A percentile compares a stretch with the other conserved stretches of the same genome.
Evolutionary conservation across 2,888 invertebrate species (phyloP).

Genomic region (Osedax fenrisi): DNA sequence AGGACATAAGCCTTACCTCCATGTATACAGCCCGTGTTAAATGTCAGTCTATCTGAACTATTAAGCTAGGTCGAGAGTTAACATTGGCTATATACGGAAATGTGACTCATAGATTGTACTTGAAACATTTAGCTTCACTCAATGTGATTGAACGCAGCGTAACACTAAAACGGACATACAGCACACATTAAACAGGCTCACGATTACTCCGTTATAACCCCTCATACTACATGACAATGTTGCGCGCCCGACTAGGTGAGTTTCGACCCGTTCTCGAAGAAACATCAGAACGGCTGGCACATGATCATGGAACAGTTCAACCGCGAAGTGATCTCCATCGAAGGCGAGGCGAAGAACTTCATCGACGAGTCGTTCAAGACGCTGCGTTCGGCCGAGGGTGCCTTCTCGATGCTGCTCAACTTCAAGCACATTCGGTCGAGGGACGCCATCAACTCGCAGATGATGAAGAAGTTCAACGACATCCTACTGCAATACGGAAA

Average conservation of each 20-base stretch:
- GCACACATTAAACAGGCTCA: too few relatives aligned
- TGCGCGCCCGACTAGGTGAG: constrained; percentile 59
- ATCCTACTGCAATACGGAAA: constrained; percentile 72
- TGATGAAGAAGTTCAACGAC: constrained; percentile 70
- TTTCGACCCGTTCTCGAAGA: constrained; percentile 69
- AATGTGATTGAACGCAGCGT: too few relatives aligned
- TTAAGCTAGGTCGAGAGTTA: too few relatives aligned
- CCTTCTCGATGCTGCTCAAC: constrained; percentile 66
- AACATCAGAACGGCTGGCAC: constrained; percentile 74
- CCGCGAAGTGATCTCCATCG: constrained; percentile 62
- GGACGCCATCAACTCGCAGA: constrained; percentile 61
- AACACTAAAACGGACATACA: too few relatives aligned
- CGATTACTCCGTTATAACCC: too few relatives aligned
- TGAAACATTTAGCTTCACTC: too few relatives aligned
- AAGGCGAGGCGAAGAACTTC: constrained; percentile 69
- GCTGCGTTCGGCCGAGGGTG: constrained; percentile 68
- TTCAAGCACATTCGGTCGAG: constrained; percentile 69
- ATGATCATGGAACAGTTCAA: constrained; percentile 68
- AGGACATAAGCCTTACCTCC: too few relatives aligned
- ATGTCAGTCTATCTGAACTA: too few relatives aligned
- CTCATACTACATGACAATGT: too few relatives aligned
- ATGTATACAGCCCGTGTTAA: too few relatives aligned
- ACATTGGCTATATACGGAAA: too few relatives aligned
- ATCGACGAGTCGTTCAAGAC: constrained; percentile 74
- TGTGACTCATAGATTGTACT: too few relatives aligned